A percentile compares a stretch with the other conserved stretches of the same genome.
These are phyloP conservation scores for Ceyx cyanopectus DNA, from an alignment of 2,113 vertebrate species.

Conservation along the genomic window DNA sequence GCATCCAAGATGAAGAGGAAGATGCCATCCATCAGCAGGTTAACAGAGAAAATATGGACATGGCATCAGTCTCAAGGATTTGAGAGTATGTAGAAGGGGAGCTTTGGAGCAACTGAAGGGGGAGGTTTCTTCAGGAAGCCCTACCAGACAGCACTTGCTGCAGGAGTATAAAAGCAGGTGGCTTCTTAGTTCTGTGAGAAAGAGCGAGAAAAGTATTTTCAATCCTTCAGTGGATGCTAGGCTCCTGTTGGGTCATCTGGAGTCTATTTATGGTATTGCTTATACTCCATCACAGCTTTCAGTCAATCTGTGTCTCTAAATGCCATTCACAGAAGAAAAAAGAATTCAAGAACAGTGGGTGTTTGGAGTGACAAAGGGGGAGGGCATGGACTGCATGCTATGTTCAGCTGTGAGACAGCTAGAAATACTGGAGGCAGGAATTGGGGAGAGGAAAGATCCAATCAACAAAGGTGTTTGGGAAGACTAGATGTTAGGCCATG, in stretches of 20 bases:
- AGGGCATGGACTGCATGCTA: background rate
- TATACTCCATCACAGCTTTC: slow-evolving; percentile 15
- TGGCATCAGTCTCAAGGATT: background rate
- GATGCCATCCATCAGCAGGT: background rate
- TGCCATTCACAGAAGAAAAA: background rate
- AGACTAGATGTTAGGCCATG: background rate
- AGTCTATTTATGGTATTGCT: slow-evolving; percentile 38
- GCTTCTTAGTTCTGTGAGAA: background rate
- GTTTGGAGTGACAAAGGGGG: background rate
- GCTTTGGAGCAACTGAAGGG: background rate
- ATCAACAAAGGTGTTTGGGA: background rate
- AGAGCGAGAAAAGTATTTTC: slow-evolving; percentile 9
- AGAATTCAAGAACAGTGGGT: background rate
- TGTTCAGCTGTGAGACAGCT: background rate
- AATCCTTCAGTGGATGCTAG: slow-evolving; percentile 9
- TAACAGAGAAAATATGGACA: background rate
- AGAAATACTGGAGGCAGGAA: background rate
- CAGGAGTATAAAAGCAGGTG: background rate
- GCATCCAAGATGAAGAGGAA: background rate
- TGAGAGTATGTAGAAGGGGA: background rate
- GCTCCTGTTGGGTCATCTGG: slow-evolving; percentile 34
- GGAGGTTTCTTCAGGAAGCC: background rate
- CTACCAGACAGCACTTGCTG: background rate
- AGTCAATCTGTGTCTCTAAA: slow-evolving; percentile 47
- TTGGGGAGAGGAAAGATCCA: fast-evolving